Conservation (phyloP, 2,888 invertebrate genomes). For the Rosalia funebris region DNA sequence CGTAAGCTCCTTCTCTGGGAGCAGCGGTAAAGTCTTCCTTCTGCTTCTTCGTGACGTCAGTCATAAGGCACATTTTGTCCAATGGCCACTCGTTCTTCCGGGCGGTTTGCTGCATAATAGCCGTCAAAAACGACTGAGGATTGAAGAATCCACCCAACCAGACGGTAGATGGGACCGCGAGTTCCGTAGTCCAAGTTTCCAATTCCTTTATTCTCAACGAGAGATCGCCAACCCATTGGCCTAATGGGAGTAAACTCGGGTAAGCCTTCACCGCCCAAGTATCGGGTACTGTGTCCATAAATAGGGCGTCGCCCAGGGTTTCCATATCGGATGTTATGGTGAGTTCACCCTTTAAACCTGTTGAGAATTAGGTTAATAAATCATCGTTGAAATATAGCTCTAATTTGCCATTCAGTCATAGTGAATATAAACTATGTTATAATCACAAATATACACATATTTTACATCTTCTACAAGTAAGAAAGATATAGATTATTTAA, state of each 20-base stretch:
- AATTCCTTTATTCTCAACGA: conserved; percentile 80
- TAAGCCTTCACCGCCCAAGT: conserved; percentile 89
- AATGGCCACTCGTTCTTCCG: conserved; percentile 95
- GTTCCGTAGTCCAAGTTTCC: conserved; percentile 90
- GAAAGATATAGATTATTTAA: too few species aligned
- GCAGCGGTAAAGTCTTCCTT: conserved; percentile 86
- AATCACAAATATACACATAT: too few species aligned
- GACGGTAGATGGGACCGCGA: conserved; percentile 84
- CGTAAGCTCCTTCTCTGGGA: conserved; percentile 91
- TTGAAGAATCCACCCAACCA: conserved; percentile 97
- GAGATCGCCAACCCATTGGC: conserved; percentile 88
- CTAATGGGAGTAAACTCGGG: conserved; percentile 84
- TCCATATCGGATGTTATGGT: conserved; percentile 96
- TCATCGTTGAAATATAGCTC: too few species aligned
- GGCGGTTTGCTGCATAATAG: conserved; percentile 97
- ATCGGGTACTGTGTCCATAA: conserved; percentile 88
- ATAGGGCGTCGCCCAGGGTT: conserved; percentile 82
- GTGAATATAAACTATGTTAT: too few species aligned
- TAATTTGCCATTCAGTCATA: too few species aligned
- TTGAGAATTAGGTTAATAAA: too few species aligned
- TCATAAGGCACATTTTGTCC: conserved; percentile 94
- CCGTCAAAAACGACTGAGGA: conserved; percentile 95
- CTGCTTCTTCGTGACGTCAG: conserved; percentile 91
- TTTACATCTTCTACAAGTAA: too few species aligned
- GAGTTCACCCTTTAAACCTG: conserved; percentile 74